Conservation (phyloP, 1,140 invertebrate genomes). For the Grapholita molesta region DNA sequence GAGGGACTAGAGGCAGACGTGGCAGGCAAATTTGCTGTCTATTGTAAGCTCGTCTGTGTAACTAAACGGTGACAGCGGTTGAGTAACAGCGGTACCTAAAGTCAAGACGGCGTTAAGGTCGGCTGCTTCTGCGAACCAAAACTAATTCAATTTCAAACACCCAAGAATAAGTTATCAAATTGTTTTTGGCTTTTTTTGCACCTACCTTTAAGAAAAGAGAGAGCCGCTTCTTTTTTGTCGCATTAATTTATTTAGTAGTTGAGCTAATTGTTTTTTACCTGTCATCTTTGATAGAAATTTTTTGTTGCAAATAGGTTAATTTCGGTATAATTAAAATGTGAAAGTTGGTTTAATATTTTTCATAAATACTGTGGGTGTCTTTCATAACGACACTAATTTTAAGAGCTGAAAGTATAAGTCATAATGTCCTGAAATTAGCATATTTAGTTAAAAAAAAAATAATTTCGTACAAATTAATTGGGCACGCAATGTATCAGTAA, state of each 20-base stretch:
- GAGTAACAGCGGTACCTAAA: background rate
- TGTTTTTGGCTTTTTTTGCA: conserved; percentile 19
- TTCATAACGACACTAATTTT: too few relatives aligned
- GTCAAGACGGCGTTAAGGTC: conserved; percentile 13
- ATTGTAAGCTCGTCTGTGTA: background rate
- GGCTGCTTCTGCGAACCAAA: conserved; percentile 30
- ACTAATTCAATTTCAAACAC: conserved; percentile 37
- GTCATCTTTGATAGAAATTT: too few relatives aligned
- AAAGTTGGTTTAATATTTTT: too few relatives aligned
- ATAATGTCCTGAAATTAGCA: too few relatives aligned
- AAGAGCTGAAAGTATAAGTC: too few relatives aligned
- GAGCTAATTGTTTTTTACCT: background rate
- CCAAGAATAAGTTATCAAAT: conserved; percentile 17
- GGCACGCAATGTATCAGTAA: too few relatives aligned
- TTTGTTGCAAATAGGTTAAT: too few relatives aligned
- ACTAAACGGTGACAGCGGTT: background rate
- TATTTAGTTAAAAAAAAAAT: too few relatives aligned
- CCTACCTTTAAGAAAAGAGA: background rate
- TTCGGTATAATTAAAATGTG: too few relatives aligned
- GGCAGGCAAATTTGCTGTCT: background rate
- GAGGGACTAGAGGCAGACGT: too few relatives aligned
- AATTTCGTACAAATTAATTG: too few relatives aligned
- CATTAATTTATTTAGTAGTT: background rate
- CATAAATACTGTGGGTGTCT: too few relatives aligned
- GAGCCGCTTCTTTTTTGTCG: background rate